phyloP scores from a whole-genome alignment of 2,797 vertebrate genomes.

The Holocentrus rufus region DNA sequence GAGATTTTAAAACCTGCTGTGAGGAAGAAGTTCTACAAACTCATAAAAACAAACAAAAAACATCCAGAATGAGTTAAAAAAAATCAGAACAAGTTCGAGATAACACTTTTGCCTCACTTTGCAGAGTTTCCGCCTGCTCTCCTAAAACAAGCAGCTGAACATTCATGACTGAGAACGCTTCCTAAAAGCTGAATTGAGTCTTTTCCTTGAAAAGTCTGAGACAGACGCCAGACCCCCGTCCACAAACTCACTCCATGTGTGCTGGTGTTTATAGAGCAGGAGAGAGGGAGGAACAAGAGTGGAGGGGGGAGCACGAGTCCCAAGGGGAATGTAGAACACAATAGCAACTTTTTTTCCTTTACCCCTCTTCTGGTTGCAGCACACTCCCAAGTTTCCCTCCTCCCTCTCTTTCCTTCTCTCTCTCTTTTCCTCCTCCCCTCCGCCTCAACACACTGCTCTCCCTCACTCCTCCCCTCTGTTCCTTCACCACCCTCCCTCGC shows the following conservation, averaged over 20 bases:
- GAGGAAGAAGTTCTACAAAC: not conserved
- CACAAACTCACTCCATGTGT: constrained; percentile 75
- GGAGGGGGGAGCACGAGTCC: constrained; percentile 38
- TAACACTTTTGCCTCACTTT: not conserved
- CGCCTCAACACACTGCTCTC: constrained; percentile 31
- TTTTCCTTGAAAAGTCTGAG: constrained; percentile 38
- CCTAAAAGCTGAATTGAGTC: not conserved
- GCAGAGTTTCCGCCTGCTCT: not conserved
- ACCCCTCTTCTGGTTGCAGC: constrained; percentile 50
- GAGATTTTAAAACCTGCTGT: not conserved
- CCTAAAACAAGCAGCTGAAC: constrained; percentile 2
- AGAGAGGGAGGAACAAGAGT: constrained; percentile 31
- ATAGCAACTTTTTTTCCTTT: constrained; percentile 63
- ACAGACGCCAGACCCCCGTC: constrained; percentile 47
- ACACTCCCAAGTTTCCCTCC: constrained; percentile 61
- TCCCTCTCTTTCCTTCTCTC: constrained; percentile 41
- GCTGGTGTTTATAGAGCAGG: constrained; percentile 64
- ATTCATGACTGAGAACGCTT: not conserved
- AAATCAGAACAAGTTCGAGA: not conserved
- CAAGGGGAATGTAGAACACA: constrained; percentile 69
- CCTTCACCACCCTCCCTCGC: constrained; percentile 49
- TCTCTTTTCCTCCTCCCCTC: constrained; percentile 47
- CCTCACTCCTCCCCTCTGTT: constrained; percentile 62
- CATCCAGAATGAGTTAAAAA: not conserved
- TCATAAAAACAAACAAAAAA: too few relatives aligned